Percentiles rank a stretch among this genome's conserved stretches.
Evolutionary conservation across 1,140 invertebrate species (phyloP).

Genomic region (Drosophila miranda): DNA sequence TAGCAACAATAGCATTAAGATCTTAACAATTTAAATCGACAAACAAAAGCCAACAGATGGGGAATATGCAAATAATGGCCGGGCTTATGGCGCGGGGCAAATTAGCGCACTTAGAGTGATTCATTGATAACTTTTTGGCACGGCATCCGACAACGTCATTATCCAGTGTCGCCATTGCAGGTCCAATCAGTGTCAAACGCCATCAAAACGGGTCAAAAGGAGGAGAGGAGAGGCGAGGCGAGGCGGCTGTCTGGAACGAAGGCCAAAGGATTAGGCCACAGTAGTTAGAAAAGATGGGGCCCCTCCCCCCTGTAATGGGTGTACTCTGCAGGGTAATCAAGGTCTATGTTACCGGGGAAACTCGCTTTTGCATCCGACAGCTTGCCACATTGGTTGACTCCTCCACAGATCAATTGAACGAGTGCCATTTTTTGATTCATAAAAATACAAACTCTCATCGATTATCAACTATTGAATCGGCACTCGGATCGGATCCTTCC

Average conservation of each 20-base stretch:
- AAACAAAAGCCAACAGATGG: constrained; percentile 17
- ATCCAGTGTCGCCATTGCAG: constrained; percentile 20
- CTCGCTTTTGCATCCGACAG: constrained; percentile 15
- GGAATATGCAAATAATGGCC: constrained; percentile 52
- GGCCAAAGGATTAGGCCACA: neutral
- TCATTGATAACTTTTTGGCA: constrained; percentile 74
- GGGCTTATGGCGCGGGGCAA: constrained; percentile 21
- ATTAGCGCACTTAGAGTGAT: constrained; percentile 75
- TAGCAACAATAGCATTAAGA: constrained; percentile 36
- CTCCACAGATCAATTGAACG: neutral
- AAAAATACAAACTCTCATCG: too few species aligned
- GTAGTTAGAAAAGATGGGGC: neutral
- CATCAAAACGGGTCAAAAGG: constrained; percentile 32
- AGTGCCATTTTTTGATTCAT: too few species aligned
- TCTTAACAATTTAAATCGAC: constrained; percentile 69
- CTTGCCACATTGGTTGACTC: constrained; percentile 13
- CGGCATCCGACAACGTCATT: constrained; percentile 39
- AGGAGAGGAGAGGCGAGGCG: neutral
- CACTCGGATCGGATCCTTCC: too few species aligned
- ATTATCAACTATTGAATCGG: too few species aligned
- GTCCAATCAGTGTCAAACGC: constrained; percentile 45
- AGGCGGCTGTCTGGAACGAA: constrained; percentile 19
- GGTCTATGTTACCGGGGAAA: constrained; percentile 11
- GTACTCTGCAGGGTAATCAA: constrained; percentile 35
- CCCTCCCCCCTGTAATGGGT: constrained; percentile 27